phyloP scores from a whole-genome alignment of 2,113 vertebrate species.

The Pungitius pungitius region DNA sequence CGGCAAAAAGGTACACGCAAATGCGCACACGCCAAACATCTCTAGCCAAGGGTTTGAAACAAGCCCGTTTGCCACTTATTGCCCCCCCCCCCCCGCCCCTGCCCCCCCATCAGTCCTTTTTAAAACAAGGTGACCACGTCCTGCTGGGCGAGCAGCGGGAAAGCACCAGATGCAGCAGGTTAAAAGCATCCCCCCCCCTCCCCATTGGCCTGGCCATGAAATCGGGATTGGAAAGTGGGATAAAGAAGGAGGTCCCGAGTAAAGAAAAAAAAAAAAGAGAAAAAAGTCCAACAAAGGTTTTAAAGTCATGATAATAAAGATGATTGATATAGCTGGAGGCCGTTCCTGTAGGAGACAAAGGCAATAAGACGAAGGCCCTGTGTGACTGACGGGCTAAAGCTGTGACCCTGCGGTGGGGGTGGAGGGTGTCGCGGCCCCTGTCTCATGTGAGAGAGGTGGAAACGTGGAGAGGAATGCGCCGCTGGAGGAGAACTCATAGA shows the following conservation, averaged over 20 bases:
- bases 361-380: conserved; percentile 64
- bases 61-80: conserved; percentile 79
- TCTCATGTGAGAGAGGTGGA: conserved; percentile 61
- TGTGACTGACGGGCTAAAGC: conserved; percentile 77
- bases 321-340: conserved; percentile 82
- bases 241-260: conserved; percentile 68
- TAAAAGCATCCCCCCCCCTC: conserved; percentile 82
- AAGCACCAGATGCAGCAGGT: conserved; percentile 84
- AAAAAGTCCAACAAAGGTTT: conserved; percentile 80
- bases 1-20: conserved; percentile 89
- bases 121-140: conserved; percentile 85
- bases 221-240: conserved; percentile 81
- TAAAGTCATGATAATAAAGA: conserved; percentile 85
- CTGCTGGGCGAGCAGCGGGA: conserved; percentile 83
- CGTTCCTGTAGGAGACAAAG: conserved; percentile 78
- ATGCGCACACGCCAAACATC: not conserved
- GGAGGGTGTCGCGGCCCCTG: conserved; percentile 71
- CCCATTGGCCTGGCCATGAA: conserved; percentile 82
- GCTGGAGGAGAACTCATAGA: conserved; percentile 39
- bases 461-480: conserved; percentile 68
- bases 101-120: conserved; percentile 75
- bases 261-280: conserved; percentile 4
- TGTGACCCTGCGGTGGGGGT: conserved; percentile 70
- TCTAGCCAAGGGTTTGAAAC: conserved; percentile 80
- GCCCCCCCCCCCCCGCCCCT: not conserved